Evolutionary conservation across 1,140 invertebrate species (phyloP).

Genomic region (Drosophila novamexicana): DNA sequence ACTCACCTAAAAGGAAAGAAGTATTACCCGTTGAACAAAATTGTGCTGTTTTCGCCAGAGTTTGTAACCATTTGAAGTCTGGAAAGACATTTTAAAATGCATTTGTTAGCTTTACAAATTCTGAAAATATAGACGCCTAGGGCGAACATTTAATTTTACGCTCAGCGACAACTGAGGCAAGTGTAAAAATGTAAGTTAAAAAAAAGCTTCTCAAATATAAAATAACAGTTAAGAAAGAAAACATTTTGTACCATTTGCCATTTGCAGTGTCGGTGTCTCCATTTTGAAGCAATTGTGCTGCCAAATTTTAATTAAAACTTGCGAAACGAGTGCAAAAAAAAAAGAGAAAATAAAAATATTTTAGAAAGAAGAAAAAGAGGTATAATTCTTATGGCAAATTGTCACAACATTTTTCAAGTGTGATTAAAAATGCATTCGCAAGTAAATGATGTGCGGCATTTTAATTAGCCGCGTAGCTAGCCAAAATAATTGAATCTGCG

Average conservation of each 20-base stretch:
- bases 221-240: slow-evolving; percentile 1
- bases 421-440: slow-evolving; percentile 72
- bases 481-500: slow-evolving; percentile 70
- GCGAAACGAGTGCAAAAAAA: slow-evolving; percentile 1
- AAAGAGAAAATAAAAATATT: background rate
- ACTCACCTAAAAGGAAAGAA: too few species aligned
- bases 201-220: background rate
- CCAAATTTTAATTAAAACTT: slow-evolving; percentile 25
- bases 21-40: too few species aligned
- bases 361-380: background rate
- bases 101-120: too few species aligned
- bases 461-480: slow-evolving; percentile 63
- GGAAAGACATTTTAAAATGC: too few species aligned
- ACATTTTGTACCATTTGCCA: background rate
- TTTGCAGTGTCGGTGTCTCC: background rate
- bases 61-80: too few species aligned
- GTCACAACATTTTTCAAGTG: slow-evolving; percentile 61
- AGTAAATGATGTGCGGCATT: slow-evolving; percentile 76
- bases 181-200: slow-evolving; percentile 1
- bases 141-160: too few species aligned
- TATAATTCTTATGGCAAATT: slow-evolving; percentile 40
- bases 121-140: too few species aligned
- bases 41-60: too few species aligned
- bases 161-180: background rate
- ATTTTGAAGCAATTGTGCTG: background rate